Base-by-base conservation (phyloP, 2,888 invertebrate species). In the Cosmia pyralina region DNA sequence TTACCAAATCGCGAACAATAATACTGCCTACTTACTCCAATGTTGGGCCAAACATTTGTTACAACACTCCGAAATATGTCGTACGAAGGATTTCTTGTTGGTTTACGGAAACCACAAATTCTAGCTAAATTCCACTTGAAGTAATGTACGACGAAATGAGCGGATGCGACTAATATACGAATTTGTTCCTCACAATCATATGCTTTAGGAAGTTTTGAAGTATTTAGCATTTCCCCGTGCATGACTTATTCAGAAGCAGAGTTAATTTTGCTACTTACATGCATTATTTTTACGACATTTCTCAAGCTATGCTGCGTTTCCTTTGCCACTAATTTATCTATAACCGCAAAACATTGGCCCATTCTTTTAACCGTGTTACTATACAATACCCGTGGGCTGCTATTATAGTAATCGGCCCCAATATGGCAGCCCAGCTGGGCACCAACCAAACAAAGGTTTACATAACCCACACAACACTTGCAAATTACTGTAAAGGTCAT, bases 381-480 rank as follows among this genome's bases (percentile, higher is more conserved):
- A 82, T 62, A 69, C 63, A 73, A 69, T 55, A 65, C 22, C 46
- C 77, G 82, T 82, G 73, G 83, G 89, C 80, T 83, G 90, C 52
- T 73, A 79, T 85, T 79, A 84, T 83, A 85, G 86, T 85, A 84
- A 69, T 76, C 70, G 63, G 48, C 70, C 88, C 90, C 75, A 85
- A 89, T 89, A 87, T 64, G 86, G 88, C 78, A 28, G 69, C 83
- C 78, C 89, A 90, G 89, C 88, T 90, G 89, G 86, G 68, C 69
- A 82, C 72, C 82, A 69, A 79, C 72, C 65, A 81, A 83, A 84
- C 81, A 82, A 85, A 81, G 74, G 63, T 83, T 84, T 85, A 82
- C 79, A 75, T 82, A 85, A 81, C 83, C 73, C 79, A 84, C 80
- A 85, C 82, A 84, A 80, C 77, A 77, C 66, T 63, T 68, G 72